Base-by-base conservation (phyloP, 2,797 vertebrate species). In the Sandelia bainsii region DNA sequence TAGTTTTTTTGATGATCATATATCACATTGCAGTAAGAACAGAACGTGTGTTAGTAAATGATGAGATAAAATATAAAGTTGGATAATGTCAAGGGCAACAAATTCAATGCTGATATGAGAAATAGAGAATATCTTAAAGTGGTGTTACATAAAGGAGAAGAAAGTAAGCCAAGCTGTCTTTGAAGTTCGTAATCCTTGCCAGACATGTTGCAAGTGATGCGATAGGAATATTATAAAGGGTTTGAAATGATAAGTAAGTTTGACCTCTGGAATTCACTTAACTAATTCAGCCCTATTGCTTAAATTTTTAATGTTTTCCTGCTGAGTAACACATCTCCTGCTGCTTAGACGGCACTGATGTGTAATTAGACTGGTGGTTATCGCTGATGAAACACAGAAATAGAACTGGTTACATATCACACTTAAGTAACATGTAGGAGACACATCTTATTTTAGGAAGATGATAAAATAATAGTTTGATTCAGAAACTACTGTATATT, bases 241-340 rank as follows among this genome's bases (percentile, higher is more conserved):
- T 42, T 27, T 57, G 11, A 57, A 56, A 54, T 48, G 32, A 63
- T 44, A 29, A 45, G 37, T 53, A 12, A 60, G 46, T 44, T 69
- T 13, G 5, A 54, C 23, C 23, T 23, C 1, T 13, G 8, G 27
- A 45, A 60, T 68, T 25, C 10, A 23, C 40, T 54, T 56, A 8
- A 29, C 1, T 23, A 34, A 73, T 69, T 52, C 14, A 46, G 50
- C 32, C 14, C n/a, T 5, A 10, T 20, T 44, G 29, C 23, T 44
- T 14, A 32, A 4, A 53, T 22, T 23, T 51, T 23, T 13, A 19
- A 22, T 27, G 56, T 39, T 69, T 51, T 39, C n/a, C 42, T 59
- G 51, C 34, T n/a, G n/a, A 34, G 64, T 45, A 57, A 23, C 29
- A 46, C 9, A 22, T 13, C 17, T 44, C 23, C 0, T 25, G 10